phyloP scores from a whole-genome alignment of 2,797 vertebrate genomes.

The Pelobates cultripes region DNA sequence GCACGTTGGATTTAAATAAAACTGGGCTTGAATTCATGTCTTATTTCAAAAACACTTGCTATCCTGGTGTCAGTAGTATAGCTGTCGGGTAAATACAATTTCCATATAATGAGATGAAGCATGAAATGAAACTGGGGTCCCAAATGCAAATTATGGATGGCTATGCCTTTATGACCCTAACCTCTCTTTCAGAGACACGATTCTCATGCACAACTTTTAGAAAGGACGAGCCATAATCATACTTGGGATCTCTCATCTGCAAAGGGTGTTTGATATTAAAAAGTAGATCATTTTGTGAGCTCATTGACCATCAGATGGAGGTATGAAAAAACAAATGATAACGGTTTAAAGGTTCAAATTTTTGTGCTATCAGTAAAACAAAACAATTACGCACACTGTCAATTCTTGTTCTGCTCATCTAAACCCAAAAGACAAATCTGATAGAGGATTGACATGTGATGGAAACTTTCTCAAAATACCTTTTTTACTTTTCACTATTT shows the following conservation, averaged over 20 bases:
- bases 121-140: not conserved
- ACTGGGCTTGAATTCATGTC: conserved; percentile 29
- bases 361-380: too few relatives aligned
- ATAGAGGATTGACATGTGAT: too few relatives aligned
- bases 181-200: not conserved
- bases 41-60: conserved; percentile 10
- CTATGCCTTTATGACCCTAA: not conserved
- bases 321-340: too few relatives aligned
- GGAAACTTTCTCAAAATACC: too few relatives aligned
- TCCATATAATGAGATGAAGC: conserved; percentile 36
- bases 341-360: too few relatives aligned
- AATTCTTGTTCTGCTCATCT: too few relatives aligned
- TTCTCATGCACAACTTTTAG: not conserved
- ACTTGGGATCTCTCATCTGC: not conserved
- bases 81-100: conserved; percentile 25
- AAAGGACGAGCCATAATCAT: not conserved
- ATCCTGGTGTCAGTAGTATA: conserved; percentile 22
- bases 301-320: too few relatives aligned
- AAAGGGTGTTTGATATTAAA: too few relatives aligned
- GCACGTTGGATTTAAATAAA: conserved; percentile 45
- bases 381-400: too few relatives aligned
- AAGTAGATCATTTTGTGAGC: too few relatives aligned
- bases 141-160: not conserved
- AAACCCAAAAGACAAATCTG: too few relatives aligned
- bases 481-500: too few relatives aligned